Evolutionary conservation across 2,888 invertebrate species (phyloP).

Genomic region (Acanthosepion pharaonis): DNA sequence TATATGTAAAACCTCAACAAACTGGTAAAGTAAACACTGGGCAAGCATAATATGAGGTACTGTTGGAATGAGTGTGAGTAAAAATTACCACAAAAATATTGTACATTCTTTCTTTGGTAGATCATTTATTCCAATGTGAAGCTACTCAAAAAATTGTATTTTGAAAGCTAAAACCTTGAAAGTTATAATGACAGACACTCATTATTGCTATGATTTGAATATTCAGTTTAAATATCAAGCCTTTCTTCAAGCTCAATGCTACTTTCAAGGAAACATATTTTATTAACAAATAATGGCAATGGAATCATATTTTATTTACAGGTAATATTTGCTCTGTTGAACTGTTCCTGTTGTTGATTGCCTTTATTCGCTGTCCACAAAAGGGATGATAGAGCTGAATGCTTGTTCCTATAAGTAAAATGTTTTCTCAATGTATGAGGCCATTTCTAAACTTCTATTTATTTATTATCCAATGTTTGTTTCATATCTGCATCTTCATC

Average conservation of each 20-base stretch:
- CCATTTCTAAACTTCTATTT: not conserved
- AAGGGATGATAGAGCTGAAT: not conserved
- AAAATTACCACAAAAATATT: too few relatives aligned
- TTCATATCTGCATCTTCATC: too few relatives aligned
- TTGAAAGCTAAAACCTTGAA: not conserved
- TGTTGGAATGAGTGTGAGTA: too few relatives aligned
- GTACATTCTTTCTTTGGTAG: too few relatives aligned
- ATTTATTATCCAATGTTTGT: too few relatives aligned
- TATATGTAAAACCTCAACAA: too few relatives aligned
- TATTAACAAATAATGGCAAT: not conserved
- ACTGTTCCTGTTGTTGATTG: not conserved
- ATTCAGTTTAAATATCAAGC: too few relatives aligned
- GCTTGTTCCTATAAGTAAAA: not conserved
- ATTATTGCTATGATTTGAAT: not conserved
- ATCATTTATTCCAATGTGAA: too few relatives aligned
- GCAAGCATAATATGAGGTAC: too few relatives aligned
- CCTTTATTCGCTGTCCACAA: not conserved
- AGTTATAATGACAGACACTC: not conserved
- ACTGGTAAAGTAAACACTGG: too few relatives aligned
- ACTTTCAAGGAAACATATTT: conserved; percentile 9
- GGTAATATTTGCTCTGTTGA: not conserved
- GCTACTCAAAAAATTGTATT: too few relatives aligned
- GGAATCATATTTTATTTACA: not conserved
- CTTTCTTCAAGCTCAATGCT: not conserved
- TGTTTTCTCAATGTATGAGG: not conserved